Evolutionary conservation across 2,888 invertebrate species (phyloP).

Genomic region (Arctia plantaginis): DNA sequence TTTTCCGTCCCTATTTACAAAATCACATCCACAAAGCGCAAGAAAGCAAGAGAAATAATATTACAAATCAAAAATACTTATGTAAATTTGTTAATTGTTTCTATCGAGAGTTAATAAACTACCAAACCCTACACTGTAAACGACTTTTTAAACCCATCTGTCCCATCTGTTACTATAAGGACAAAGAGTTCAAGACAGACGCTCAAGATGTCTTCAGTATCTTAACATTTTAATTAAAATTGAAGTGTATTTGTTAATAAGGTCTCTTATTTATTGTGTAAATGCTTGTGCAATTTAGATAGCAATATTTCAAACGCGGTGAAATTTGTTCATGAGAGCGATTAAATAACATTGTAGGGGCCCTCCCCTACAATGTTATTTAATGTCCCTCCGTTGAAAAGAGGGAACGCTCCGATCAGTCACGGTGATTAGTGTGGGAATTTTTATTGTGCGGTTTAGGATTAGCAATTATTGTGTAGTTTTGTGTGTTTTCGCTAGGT

Average conservation of each 20-base stretch:
- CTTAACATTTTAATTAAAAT: neutral
- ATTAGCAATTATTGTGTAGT: no score
- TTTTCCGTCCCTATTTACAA: no score
- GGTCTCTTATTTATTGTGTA: neutral
- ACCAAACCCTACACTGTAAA: no score
- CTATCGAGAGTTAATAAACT: no score
- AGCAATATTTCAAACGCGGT: neutral
- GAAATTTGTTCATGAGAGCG: neutral
- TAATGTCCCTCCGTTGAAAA: neutral
- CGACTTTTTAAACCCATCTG: neutral
- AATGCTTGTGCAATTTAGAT: neutral
- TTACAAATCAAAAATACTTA: no score
- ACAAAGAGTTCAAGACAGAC: neutral
- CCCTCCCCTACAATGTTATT: neutral
- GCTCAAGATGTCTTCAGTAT: neutral
- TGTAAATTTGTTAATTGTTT: no score
- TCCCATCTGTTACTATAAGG: neutral
- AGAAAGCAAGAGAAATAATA: no score
- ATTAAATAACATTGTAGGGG: neutral
- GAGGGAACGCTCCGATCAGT: no score
- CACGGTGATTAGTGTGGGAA: neutral
- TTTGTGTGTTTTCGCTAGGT: no score
- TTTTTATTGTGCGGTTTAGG: neutral
- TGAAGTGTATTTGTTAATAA: neutral
- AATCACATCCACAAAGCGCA: no score